These are phyloP conservation scores for Centroberyx gerrardi DNA, from an alignment of 2,797 vertebrate species.

Conservation along the genomic window DNA sequence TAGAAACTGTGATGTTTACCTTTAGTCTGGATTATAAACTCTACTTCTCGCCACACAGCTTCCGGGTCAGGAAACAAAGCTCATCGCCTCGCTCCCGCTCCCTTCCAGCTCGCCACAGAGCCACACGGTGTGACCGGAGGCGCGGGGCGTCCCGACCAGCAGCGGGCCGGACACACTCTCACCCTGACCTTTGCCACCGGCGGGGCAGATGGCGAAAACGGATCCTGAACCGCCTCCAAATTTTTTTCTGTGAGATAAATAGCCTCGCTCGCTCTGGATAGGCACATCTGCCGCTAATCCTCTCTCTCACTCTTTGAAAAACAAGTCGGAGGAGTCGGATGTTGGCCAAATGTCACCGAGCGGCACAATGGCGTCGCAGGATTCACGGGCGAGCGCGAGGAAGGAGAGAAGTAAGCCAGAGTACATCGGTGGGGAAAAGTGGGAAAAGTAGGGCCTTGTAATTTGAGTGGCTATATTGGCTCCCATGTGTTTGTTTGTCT, in stretches of 20 bases:
- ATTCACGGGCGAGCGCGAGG: constrained; percentile 1
- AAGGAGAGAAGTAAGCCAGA: constrained; percentile 20
- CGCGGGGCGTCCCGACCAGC: background rate
- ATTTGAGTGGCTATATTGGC: constrained; percentile 41
- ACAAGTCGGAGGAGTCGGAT: background rate
- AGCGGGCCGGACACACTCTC: constrained; percentile 13
- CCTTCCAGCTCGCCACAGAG: constrained; percentile 1
- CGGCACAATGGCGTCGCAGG: background rate
- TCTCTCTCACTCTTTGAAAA: background rate
- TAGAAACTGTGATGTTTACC: background rate
- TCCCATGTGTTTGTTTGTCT: constrained; percentile 38
- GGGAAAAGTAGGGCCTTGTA: constrained; percentile 21
- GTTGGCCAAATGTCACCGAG: constrained; percentile 11
- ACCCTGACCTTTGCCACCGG: constrained; percentile 36
- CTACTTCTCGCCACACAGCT: background rate
- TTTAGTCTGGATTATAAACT: background rate
- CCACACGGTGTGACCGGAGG: background rate
- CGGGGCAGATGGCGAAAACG: constrained; percentile 42
- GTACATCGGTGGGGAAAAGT: constrained; percentile 27
- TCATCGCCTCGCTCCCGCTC: background rate
- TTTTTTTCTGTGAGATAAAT: background rate
- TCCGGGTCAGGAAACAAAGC: constrained; percentile 31
- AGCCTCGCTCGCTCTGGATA: background rate
- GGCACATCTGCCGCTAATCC: constrained; percentile 11
- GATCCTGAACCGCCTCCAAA: constrained; percentile 28